Percentiles rank a stretch among this genome's conserved stretches.
Evolutionary conservation across 1,140 invertebrate species (phyloP).

Genomic region (Heterodera carotae): DNA sequence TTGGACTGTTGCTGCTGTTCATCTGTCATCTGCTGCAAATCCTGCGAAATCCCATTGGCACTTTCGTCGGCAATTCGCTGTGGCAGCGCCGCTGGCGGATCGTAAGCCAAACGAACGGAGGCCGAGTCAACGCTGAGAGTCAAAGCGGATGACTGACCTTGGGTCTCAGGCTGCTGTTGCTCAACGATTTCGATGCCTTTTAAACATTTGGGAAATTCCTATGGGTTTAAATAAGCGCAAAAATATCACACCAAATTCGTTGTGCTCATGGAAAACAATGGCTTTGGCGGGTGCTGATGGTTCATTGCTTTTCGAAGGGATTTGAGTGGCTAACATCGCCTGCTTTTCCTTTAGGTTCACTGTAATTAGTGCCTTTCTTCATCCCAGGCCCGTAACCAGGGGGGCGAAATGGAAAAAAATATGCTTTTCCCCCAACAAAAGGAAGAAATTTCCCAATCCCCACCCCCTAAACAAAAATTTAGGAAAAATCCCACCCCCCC

Average conservation of each 20-base stretch:
- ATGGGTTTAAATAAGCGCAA: not conserved
- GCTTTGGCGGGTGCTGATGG: not conserved
- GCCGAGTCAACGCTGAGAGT: not conserved
- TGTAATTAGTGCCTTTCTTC: no score
- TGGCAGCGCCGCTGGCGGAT: not conserved
- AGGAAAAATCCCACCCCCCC: no score
- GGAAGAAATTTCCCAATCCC: no score
- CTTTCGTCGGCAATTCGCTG: not conserved
- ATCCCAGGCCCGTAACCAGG: no score
- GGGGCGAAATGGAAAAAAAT: no score
- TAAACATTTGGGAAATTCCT: no score
- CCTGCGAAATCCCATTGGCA: not conserved
- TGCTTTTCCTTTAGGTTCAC: not conserved
- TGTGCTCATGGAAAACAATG: conserved; percentile 39
- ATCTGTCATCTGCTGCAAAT: not conserved
- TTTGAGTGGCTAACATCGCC: not conserved
- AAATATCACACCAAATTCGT: conserved; percentile 67
- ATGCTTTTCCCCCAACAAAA: no score
- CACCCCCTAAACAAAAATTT: no score
- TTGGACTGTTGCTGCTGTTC: not conserved
- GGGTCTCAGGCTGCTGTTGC: not conserved
- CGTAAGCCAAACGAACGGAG: not conserved
- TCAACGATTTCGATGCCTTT: conserved; percentile 6
- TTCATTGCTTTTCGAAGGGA: not conserved
- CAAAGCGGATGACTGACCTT: not conserved